Base-by-base conservation (phyloP, 2,113 vertebrate genomes). In the Ptilorrhoa leucosticta region DNA sequence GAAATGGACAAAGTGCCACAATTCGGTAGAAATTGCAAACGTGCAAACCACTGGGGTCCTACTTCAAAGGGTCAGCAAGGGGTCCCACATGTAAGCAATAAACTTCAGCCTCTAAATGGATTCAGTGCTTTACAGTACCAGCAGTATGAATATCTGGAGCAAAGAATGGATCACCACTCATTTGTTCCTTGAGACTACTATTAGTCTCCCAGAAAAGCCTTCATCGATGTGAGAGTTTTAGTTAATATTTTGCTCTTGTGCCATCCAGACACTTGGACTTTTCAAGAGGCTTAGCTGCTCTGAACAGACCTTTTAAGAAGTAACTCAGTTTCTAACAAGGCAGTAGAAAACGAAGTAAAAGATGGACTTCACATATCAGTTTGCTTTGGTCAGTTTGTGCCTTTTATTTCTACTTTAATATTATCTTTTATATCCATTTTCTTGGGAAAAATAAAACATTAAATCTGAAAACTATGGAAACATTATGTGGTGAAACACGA, bases 21-120 rank as follows among this genome's bases (percentile, higher is more conserved):
- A 33, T 24, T 44, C 0, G 1, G 23, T 16, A 61, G 14, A 51
- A 61, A 64, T 0, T 7, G 6, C 2, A 1, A 35, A 19, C 2
- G 2, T 21, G 20, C 23, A 39, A 83, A 47, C 15, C 72, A 26
- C 47, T 5, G 0, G 11, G 30, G 30, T 39, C 22, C 39, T 61
- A 8, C 50, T 81, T 24, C 75, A 66, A 78, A 82, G 26, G 56
- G 21, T 22, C 35, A 61, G 56, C 56, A 28, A 76, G 27, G 8
- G 16, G 13, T 33, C 45, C n/a, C 27, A 20, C 13, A 4, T 2
- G 0, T 4, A 22, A 66, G 58, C 0, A 5, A 26, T 24, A 39
- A 86, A 31, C 31, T 64, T 64, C 79, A 48, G 78, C 24, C 53
- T 80, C 50, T 14, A 7, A 57, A 27, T 5, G 2, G 28, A 85